Conservation (phyloP, 2,113 vertebrate genomes). For the Chaenogobius annularis region DNA sequence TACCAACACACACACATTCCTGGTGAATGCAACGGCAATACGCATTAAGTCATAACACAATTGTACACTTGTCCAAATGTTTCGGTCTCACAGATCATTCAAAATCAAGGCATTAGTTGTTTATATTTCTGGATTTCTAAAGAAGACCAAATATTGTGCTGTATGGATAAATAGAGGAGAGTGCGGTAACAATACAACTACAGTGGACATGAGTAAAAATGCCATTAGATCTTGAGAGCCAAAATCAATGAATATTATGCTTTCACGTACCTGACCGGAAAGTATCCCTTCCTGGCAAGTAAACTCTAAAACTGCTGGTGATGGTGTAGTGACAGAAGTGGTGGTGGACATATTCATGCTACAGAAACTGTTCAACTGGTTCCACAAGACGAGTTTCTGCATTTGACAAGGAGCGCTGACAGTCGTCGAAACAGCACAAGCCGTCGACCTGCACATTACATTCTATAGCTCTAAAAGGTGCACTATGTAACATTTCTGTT, state of each 20-base stretch:
- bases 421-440: slow-evolving; percentile 60
- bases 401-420: slow-evolving; percentile 50
- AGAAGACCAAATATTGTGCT: background rate
- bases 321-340: slow-evolving; percentile 35
- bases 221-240: background rate
- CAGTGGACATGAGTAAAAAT: background rate
- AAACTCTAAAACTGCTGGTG: slow-evolving; percentile 4
- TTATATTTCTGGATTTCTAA: slow-evolving; percentile 9
- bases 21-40: background rate
- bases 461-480: background rate
- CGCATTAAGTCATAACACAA: background rate
- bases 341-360: slow-evolving; percentile 61
- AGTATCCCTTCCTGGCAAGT: slow-evolving; percentile 22
- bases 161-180: background rate
- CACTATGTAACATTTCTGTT: too few relatives aligned
- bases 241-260: background rate
- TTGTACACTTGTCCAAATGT: background rate
- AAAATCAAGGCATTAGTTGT: background rate
- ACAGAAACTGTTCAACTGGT: slow-evolving; percentile 69
- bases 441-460: background rate
- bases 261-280: slow-evolving; percentile 10
- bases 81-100: background rate
- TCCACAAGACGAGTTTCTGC: slow-evolving; percentile 58
- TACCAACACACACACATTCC: slow-evolving; percentile 18
- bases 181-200: background rate